Evolutionary conservation across 2,113 vertebrate genomes (phyloP), one percentile per base, ranked within the genome.

Genomic region (Onychostoma macrolepis): DNA sequence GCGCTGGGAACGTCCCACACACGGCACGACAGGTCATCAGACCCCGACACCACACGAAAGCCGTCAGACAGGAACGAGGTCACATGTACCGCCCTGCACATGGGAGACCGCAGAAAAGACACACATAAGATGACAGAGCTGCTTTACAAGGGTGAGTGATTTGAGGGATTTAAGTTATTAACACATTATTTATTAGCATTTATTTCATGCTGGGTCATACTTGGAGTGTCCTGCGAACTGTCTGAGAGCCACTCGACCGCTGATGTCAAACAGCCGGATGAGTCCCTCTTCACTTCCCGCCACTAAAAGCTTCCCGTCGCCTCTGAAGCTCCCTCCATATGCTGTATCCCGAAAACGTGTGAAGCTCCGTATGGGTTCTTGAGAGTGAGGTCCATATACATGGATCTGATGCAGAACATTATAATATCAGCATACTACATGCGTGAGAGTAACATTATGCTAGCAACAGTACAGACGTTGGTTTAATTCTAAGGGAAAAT

Each of bases 1-100:
- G 94, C 91, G 53, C 95, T 98, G 0, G 97, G 94, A 87, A 99
- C 96, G 90, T 99, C 98, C 98, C 98, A 99, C 56, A 99, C 86
- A 48, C 93, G 95, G 67, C 97, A 96, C 0, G 96, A 95, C 92
- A 97, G 97, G 92, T 99, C 98, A 90, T 99, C 98, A 4, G 97
- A 96, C 48, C 96, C 97, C 0, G 98, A 99, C 85, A 98, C 84
- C 85, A 99, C 93, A 76, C 96, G 94, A 80, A 97, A 98, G 45
- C 96, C 96, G 88, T 98, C 97, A 0, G 97, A 96, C 67, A 96
- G 95, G 91, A 99, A 99, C 79, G 96, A 96, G 43, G 96, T 96
- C 2, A 96, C 91, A 3, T 97, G 98, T 74, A 98, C 97, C 12
- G 97, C 95, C 92, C 98, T 99, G 92, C 87, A 90, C 0, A 48